Base-by-base conservation (phyloP, 2,888 invertebrate genomes). In the Anoncus sp. region DNA sequence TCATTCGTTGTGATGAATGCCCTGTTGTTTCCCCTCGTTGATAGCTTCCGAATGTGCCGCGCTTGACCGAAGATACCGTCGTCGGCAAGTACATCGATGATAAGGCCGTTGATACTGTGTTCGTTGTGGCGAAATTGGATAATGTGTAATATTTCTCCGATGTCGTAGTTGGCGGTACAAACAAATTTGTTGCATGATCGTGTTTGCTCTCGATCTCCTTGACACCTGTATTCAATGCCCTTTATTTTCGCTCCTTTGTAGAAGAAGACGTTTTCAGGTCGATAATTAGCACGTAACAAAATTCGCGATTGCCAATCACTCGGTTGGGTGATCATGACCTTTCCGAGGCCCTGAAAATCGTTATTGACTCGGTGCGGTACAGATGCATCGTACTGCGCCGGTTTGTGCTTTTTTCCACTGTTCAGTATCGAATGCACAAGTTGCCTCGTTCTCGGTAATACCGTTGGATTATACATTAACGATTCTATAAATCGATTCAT, bases 401-500 rank as follows among this genome's bases (percentile, higher is more conserved):
- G 45, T 45, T 6, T 45, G 3, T 35, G 9, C 16, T 55, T 22
- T 14, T 35, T 31, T 7, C 31, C 31, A 31, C 31, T 31, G 7
- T 31, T 31, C 31, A 31, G 7, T 31, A 31, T 31, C 7, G 31
- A 31, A 31, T 31, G 31, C 31, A 31, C 31, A 31, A 31, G 31
- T 31, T 31, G 31, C 7, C 31, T 31, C 31, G 31, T 31, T 7
- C 31, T 31, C 31, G 35, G 35, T n/a, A 6, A 1, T 16, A n/a
- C 14, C 35, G 31, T 55, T n/a, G n/a, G 6, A 3, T 60, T n/a
- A n/a, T 60, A 24, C 3, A 60, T n/a, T 3, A 40, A 22, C 6
- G 16, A n/a, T 40, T 60, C 10, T 0, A 71, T 60, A n/a, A 71
- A 62, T 49, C 38, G 49, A 7, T 24, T 1, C 38, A 71, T 71